phyloP scores from a whole-genome alignment of 1,140 invertebrate species.

The Grapholita molesta region DNA sequence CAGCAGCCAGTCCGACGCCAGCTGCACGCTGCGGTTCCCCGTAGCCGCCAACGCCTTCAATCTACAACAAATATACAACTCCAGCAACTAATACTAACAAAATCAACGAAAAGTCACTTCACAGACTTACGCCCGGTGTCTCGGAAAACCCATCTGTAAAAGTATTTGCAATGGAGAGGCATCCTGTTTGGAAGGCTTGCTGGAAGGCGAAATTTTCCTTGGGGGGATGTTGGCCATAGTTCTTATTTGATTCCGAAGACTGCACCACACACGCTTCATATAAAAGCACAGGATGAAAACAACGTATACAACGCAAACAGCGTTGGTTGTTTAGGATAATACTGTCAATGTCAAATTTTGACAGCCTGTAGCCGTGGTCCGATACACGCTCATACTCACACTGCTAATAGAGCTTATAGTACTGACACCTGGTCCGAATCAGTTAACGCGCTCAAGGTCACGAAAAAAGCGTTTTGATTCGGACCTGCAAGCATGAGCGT shows the following conservation, averaged over 20 bases:
- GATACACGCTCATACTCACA: no score
- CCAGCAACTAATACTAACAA: not conserved
- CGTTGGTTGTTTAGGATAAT: not conserved
- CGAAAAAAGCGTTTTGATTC: no score
- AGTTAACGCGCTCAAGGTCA: no score
- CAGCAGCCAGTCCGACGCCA: conserved; percentile 93
- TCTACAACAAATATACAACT: conserved; percentile 71
- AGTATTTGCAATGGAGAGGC: conserved; percentile 88
- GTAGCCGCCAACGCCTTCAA: conserved; percentile 94
- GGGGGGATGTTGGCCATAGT: conserved; percentile 58
- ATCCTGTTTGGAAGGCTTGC: conserved; percentile 84
- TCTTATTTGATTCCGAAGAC: conserved; percentile 18
- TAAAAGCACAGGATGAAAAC: conserved; percentile 15
- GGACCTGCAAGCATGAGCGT: no score
- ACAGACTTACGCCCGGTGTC: conserved; percentile 86
- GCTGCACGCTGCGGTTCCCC: conserved; percentile 89
- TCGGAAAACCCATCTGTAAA: conserved; percentile 92
- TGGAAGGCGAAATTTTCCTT: conserved; percentile 72
- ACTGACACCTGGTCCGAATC: no score
- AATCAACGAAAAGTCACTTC: not conserved
- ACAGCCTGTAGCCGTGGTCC: no score
- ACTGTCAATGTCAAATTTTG: conserved; percentile 5
- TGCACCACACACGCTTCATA: conserved; percentile 27
- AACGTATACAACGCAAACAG: not conserved
- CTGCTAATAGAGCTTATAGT: no score